Evolutionary conservation across 2,113 vertebrate species (phyloP), one percentile per base, ranked within the genome.

Genomic region (Arenaria interpres): DNA sequence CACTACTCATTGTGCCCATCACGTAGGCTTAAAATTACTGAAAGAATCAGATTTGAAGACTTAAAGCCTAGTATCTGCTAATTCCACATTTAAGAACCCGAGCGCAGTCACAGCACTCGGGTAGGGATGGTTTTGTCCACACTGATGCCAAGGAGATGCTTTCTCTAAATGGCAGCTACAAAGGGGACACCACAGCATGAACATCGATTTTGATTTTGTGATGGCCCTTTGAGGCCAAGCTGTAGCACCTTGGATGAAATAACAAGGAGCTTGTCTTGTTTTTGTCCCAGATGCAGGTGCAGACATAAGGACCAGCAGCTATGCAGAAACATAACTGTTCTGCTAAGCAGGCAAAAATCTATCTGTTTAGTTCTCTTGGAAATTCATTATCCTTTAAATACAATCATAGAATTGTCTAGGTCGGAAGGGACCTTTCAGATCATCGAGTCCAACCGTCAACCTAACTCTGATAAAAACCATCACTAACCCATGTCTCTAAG

Each of bases 151-250:
- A 59, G 39, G n/a, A 87, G 50, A 48, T 9, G 0, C 41, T 39
- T 7, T 63, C 51, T 78, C 22, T 53, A 53, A 80, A 88, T 2
- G 66, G 23, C 48, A 53, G 27, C 25, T 85, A 30, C 35, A 85
- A 66, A 80, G 41, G n/a, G 21, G 10, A 64, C 66, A 73, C n/a
- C 48, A 45, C 7, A 39, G 10, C 0, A 0, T 17, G 23, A 85
- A 23, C 50, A 72, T 2, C 2, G 3, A 28, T 69, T 63, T 14
- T n/a, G 21, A 54, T 83, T 88, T 75, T 87, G 18, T 43, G 27
- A 64, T 51, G 35, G 45, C 24, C 10, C 57, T 25, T 2, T 35
- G 25, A 79, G 35, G 21, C 39, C 27, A 78, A 87, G 32, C 33
- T 46, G 39, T 35, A 87, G 48, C 43, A 72, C 54, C 13, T 25